phyloP scores from a whole-genome alignment of 2,888 invertebrate species.

The Sinohyriopsis cumingii region DNA sequence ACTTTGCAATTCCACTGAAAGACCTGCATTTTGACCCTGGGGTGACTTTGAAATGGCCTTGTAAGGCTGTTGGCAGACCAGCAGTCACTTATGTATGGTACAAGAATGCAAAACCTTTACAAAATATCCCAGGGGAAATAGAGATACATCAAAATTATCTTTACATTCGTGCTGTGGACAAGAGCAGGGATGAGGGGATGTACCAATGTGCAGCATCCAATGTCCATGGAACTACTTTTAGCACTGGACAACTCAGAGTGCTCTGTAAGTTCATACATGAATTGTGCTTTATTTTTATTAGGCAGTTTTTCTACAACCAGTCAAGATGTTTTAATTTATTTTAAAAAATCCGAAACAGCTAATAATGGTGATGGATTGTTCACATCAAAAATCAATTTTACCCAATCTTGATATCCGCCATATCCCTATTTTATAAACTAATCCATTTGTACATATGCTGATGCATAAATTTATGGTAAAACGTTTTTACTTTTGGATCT shows the following conservation, averaged over 20 bases:
- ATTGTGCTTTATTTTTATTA: background rate
- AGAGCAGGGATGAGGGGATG: slow-evolving; percentile 83
- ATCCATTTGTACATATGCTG: too few relatives aligned
- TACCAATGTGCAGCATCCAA: slow-evolving; percentile 94
- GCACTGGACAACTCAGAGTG: slow-evolving; percentile 90
- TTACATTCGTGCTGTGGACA: slow-evolving; percentile 31
- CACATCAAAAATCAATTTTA: too few relatives aligned
- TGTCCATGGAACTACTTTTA: slow-evolving; percentile 87
- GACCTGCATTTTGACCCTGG: slow-evolving; percentile 60
- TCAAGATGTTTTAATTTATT: too few relatives aligned
- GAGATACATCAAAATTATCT: slow-evolving; percentile 39
- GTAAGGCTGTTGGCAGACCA: slow-evolving; percentile 60
- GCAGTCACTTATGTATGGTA: slow-evolving; percentile 56
- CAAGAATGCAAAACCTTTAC: slow-evolving; percentile 45
- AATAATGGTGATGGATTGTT: too few relatives aligned
- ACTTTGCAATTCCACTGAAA: slow-evolving; percentile 59
- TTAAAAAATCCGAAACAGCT: too few relatives aligned
- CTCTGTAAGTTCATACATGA: slow-evolving; percentile 77
- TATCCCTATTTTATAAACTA: too few relatives aligned
- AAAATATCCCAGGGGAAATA: slow-evolving; percentile 18
- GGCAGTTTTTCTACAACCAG: too few relatives aligned
- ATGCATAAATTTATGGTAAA: too few relatives aligned
- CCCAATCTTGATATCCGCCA: too few relatives aligned
- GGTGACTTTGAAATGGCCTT: slow-evolving; percentile 58
- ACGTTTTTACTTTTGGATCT: too few relatives aligned